phyloP scores from a whole-genome alignment of 2,113 vertebrate species.

The Australoheros scitulus region DNA sequence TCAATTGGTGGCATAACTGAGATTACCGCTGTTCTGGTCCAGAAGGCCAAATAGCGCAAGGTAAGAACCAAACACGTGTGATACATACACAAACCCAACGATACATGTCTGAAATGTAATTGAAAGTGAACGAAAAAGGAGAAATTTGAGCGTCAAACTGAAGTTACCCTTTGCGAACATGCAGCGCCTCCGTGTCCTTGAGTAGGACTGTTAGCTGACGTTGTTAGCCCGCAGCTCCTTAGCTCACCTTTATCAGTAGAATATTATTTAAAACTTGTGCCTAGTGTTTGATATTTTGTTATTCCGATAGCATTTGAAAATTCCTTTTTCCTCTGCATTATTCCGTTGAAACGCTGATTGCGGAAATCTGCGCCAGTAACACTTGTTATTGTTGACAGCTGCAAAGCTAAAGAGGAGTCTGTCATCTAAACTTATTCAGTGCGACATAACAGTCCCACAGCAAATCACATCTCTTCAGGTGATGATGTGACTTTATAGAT shows the following conservation, averaged over 20 bases:
- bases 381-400: conserved; percentile 45
- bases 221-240: conserved; percentile 35
- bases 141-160: not conserved
- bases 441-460: not conserved
- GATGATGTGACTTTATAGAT: not conserved
- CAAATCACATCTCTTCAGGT: accelerated
- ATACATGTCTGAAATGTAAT: accelerated
- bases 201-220: conserved; percentile 57
- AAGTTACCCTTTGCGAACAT: not conserved
- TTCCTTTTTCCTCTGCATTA: not conserved
- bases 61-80: conserved; percentile 52
- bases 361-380: not conserved
- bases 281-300: not conserved
- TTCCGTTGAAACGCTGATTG: not conserved
- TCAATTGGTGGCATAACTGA: conserved; percentile 3
- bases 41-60: conserved; percentile 85
- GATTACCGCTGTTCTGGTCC: conserved; percentile 80
- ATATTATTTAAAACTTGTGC: accelerated
- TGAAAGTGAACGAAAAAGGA: accelerated
- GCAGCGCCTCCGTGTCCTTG: conserved; percentile 67
- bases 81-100: accelerated
- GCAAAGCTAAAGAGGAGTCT: not conserved
- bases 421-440: not conserved
- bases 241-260: not conserved
- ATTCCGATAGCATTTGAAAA: accelerated